These are phyloP conservation scores for Anarhynchus alexandrinus DNA, from an alignment of 2,113 vertebrate genomes.

Conservation along the genomic window DNA sequence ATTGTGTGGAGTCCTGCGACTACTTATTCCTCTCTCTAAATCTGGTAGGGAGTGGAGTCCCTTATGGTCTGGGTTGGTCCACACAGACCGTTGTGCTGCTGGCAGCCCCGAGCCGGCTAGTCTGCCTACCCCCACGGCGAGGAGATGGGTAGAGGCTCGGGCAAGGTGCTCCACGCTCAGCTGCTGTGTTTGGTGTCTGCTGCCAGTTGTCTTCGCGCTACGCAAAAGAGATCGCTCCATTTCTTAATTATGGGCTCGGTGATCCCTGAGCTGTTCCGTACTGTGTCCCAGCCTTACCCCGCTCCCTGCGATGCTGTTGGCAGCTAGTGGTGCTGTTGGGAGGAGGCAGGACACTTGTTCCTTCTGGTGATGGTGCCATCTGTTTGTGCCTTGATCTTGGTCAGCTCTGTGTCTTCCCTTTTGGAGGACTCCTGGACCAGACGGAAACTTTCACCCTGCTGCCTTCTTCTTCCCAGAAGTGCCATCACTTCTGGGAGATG, in stretches of 20 bases:
- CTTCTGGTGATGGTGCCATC: neutral
- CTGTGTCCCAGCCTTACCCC: neutral
- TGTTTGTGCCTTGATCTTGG: accelerated
- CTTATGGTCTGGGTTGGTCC: neutral
- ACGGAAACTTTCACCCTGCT: neutral
- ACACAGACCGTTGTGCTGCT: neutral
- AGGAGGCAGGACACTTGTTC: neutral
- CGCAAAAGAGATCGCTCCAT: neutral
- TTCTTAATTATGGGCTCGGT: neutral
- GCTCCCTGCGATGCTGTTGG: neutral
- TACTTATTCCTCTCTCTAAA: neutral
- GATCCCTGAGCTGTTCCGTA: neutral
- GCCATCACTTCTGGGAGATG: neutral
- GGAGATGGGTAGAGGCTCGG: accelerated
- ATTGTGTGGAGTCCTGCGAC: neutral
- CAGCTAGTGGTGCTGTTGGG: neutral
- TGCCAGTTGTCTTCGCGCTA: neutral
- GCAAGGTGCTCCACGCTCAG: neutral
- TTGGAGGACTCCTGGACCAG: neutral
- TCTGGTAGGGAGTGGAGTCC: neutral
- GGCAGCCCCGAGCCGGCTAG: neutral
- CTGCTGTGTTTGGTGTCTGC: neutral
- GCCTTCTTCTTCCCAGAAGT: too few relatives aligned
- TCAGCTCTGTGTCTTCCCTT: neutral
- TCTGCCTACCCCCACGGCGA: accelerated